Percentiles rank a stretch among this genome's conserved stretches.
phyloP scores from a whole-genome alignment of 1,140 invertebrate genomes.

The Drosophila setifemur region DNA sequence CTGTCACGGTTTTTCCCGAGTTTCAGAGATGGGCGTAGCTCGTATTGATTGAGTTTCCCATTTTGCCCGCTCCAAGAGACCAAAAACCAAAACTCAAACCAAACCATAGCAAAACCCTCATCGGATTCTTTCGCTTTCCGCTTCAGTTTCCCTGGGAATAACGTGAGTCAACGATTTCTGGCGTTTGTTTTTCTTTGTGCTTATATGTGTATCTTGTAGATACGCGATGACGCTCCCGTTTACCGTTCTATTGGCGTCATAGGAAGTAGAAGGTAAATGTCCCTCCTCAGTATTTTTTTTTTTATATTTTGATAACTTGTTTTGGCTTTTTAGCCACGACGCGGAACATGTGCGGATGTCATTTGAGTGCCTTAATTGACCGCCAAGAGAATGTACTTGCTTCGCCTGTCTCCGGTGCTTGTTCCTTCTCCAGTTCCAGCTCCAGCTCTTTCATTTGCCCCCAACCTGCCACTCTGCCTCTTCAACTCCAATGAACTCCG shows the following conservation, averaged over 20 bases:
- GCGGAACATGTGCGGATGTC: slow-evolving; percentile 42
- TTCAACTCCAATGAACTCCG: slow-evolving; percentile 62
- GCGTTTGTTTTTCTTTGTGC: slow-evolving; percentile 34
- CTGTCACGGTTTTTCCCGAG: slow-evolving; percentile 24
- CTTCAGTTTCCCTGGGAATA: slow-evolving; percentile 52
- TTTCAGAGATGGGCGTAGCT: slow-evolving; percentile 13
- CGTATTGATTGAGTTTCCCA: slow-evolving; percentile 56
- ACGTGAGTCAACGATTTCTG: slow-evolving; percentile 61
- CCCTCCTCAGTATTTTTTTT: not conserved
- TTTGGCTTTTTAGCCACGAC: slow-evolving; percentile 27
- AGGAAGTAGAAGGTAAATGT: slow-evolving; percentile 33
- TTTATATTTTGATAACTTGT: slow-evolving; percentile 63
- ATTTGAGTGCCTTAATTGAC: slow-evolving; percentile 57
- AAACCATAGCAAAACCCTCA: too few relatives aligned
- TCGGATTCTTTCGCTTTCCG: slow-evolving; percentile 43
- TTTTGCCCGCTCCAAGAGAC: slow-evolving; percentile 9
- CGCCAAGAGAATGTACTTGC: slow-evolving; percentile 46
- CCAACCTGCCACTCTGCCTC: slow-evolving; percentile 1
- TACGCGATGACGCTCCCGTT: slow-evolving; percentile 24
- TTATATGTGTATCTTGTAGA: slow-evolving; percentile 9
- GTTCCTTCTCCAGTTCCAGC: too few relatives aligned
- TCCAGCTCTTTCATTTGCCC: not conserved
- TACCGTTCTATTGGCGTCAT: slow-evolving; percentile 38
- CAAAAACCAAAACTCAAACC: too few relatives aligned
- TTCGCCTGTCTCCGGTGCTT: slow-evolving; percentile 20